phyloP scores from a whole-genome alignment of 2,888 invertebrate species.

The Lordiphosa fenestrarum region DNA sequence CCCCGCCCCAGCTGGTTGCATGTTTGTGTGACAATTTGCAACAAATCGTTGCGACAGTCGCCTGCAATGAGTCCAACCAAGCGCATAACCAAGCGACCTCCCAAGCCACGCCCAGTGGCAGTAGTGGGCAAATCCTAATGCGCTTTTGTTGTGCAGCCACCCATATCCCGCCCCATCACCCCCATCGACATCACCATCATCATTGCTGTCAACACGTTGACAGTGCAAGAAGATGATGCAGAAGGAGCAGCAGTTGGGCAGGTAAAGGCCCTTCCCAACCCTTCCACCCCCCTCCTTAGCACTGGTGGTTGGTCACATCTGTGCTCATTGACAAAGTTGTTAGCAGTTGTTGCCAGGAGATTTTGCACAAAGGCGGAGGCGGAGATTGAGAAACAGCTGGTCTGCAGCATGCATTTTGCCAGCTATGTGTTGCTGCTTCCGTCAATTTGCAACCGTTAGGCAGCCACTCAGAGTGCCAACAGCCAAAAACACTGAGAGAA shows the following conservation, averaged over 20 bases:
- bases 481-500: slow-evolving; percentile 5
- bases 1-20: neutral
- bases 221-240: slow-evolving; percentile 21
- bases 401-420: slow-evolving; percentile 34
- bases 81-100: slow-evolving; percentile 42
- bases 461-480: slow-evolving; percentile 6
- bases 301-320: slow-evolving; percentile 38
- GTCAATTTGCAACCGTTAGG: slow-evolving; percentile 56
- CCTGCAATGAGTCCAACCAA: slow-evolving; percentile 52
- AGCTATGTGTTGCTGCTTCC: slow-evolving; percentile 47
- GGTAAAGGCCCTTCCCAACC: slow-evolving; percentile 22
- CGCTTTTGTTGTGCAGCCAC: slow-evolving; percentile 59
- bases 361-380: slow-evolving; percentile 12
- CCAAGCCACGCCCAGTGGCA: slow-evolving; percentile 5
- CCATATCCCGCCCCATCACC: slow-evolving; percentile 22
- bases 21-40: slow-evolving; percentile 53
- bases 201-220: slow-evolving; percentile 66
- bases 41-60: slow-evolving; percentile 61
- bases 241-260: slow-evolving; percentile 4
- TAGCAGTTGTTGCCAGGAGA: slow-evolving; percentile 41
- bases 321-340: slow-evolving; percentile 62
- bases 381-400: slow-evolving; percentile 16
- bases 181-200: slow-evolving; percentile 44
- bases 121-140: slow-evolving; percentile 48
- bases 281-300: neutral